Conservation (phyloP, 2,797 vertebrate species). For the Tympanoctomys barrerae region DNA sequence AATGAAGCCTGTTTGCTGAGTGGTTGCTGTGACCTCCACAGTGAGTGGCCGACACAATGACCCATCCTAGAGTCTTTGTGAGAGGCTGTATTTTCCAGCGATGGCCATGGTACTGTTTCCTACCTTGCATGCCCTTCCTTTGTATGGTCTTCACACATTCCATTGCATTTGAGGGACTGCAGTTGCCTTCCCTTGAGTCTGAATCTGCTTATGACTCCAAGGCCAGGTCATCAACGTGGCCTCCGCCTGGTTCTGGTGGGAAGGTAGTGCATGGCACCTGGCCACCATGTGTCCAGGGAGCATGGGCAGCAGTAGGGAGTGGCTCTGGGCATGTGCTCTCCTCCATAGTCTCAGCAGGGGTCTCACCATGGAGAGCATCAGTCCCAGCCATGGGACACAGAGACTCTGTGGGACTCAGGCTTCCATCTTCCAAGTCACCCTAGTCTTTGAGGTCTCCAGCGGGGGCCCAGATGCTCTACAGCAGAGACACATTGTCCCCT, state of each 20-base stretch:
- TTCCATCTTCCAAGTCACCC: not conserved
- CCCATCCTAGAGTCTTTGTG: not conserved
- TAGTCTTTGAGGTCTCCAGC: not conserved
- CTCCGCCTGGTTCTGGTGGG: not conserved
- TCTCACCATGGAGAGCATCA: not conserved
- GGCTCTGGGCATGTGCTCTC: not conserved
- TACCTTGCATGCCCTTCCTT: not conserved
- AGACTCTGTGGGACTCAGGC: not conserved
- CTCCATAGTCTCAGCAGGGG: not conserved
- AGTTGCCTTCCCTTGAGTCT: slow-evolving; percentile 1
- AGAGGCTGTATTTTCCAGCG: not conserved
- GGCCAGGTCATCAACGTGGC: not conserved
- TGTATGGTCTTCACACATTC: not conserved
- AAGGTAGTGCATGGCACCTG: not conserved
- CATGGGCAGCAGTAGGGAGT: not conserved
- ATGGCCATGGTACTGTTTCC: not conserved
- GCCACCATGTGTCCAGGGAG: not conserved
- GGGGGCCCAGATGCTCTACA: not conserved
- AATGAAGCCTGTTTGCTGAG: not conserved
- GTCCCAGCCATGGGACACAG: not conserved
- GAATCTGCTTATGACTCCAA: not conserved
- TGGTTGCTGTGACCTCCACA: not conserved
- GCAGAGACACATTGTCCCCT: not conserved
- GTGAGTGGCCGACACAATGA: not conserved
- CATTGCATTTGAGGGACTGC: not conserved